Percentiles rank a stretch among this genome's conserved stretches.
Conservation (phyloP, 2,888 invertebrate species). For the Chloroclysta siterata region DNA sequence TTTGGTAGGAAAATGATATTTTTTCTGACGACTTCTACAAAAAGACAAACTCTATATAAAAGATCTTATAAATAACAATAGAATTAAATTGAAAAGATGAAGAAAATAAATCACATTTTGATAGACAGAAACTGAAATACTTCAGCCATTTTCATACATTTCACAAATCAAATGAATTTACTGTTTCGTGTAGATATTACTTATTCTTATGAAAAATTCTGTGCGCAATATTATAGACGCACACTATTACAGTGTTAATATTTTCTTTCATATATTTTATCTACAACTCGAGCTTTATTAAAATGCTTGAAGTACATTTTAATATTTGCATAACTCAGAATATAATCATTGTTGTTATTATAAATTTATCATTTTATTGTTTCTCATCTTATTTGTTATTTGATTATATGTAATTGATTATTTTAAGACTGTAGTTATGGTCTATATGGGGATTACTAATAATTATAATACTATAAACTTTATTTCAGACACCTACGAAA, state of each 20-base stretch:
- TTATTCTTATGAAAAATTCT: slow-evolving; percentile 20
- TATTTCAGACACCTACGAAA: no score
- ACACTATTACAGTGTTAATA: slow-evolving; percentile 29
- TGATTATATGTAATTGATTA: no score
- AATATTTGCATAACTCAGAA: neutral
- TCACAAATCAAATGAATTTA: slow-evolving; percentile 21
- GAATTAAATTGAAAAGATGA: neutral
- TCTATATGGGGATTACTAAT: no score
- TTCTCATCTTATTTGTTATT: no score
- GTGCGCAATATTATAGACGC: slow-evolving; percentile 25
- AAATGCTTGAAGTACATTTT: slow-evolving; percentile 4
- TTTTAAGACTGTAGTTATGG: no score
- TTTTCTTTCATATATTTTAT: slow-evolving; percentile 10
- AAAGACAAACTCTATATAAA: no score
- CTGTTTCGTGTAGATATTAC: slow-evolving; percentile 16
- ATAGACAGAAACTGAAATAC: slow-evolving; percentile 12
- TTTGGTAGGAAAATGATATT: no score
- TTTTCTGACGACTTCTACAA: no score
- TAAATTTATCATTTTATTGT: no score
- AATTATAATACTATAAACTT: no score
- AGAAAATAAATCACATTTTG: slow-evolving; percentile 12
- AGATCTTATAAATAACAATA: neutral
- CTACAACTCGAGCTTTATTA: slow-evolving; percentile 11
- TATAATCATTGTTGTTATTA: no score
- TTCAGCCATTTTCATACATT: slow-evolving; percentile 5